Evolutionary conservation across 1,140 invertebrate genomes (phyloP).

Genomic region (Campodea augens): DNA sequence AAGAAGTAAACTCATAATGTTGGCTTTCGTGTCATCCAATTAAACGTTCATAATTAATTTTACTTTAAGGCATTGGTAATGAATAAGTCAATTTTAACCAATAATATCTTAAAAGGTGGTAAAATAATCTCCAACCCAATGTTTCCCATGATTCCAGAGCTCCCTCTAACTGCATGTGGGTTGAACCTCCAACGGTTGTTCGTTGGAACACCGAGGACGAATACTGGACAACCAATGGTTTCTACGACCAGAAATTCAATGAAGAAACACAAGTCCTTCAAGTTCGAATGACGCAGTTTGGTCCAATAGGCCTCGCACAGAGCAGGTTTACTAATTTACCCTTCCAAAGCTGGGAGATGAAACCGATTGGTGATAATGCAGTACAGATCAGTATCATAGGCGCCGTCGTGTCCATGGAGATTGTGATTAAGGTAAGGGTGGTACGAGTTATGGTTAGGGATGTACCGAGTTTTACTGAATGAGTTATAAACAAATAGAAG

Average conservation of each 20-base stretch:
- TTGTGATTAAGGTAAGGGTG: conserved; percentile 36
- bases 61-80: conserved; percentile 4
- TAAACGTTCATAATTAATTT: background rate
- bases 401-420: conserved; percentile 45
- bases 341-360: conserved; percentile 66
- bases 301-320: conserved; percentile 50
- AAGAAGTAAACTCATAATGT: too few species aligned
- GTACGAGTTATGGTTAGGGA: too few species aligned
- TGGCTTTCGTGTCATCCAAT: background rate
- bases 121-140: background rate
- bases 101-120: background rate
- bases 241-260: conserved; percentile 64
- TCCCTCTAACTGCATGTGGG: conserved; percentile 55
- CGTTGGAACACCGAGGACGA: conserved; percentile 42
- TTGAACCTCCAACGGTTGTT: conserved; percentile 58
- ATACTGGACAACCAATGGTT: conserved; percentile 49
- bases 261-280: conserved; percentile 54
- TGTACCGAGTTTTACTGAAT: too few species aligned
- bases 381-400: conserved; percentile 36
- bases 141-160: conserved; percentile 27
- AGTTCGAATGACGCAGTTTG: conserved; percentile 50
- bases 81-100: conserved; percentile 6
- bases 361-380: conserved; percentile 36
- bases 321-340: conserved; percentile 58
- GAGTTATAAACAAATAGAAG: too few species aligned